Percentiles rank a stretch among this genome's conserved stretches.
These are phyloP conservation scores for Leptarthrus brevirostris DNA, from an alignment of 2,888 invertebrate species.

Conservation along the genomic window DNA sequence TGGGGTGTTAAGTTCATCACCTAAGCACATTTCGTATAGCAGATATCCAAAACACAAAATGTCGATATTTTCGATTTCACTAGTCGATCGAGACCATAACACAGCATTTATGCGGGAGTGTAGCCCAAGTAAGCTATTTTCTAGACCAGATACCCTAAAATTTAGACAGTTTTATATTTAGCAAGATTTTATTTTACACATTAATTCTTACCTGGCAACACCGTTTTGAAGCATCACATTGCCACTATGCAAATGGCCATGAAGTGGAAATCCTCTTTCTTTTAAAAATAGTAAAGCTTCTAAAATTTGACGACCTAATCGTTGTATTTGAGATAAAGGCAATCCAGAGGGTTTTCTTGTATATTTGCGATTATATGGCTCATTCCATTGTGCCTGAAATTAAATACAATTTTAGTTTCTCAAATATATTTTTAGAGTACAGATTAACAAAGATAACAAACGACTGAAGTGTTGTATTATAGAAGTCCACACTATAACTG, in stretches of 20 bases:
- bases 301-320: constrained; percentile 87
- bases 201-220: constrained; percentile 77
- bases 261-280: constrained; percentile 88
- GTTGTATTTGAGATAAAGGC: constrained; percentile 83
- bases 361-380: constrained; percentile 83
- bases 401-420: too few relatives aligned
- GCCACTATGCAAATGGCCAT: constrained; percentile 88
- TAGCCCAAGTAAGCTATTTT: constrained; percentile 85
- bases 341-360: constrained; percentile 76
- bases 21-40: constrained; percentile 92
- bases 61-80: constrained; percentile 71
- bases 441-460: too few relatives aligned
- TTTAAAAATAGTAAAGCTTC: constrained; percentile 87
- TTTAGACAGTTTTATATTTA: constrained; percentile 19
- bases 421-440: too few relatives aligned
- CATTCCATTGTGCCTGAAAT: constrained; percentile 80
- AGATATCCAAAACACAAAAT: constrained; percentile 83
- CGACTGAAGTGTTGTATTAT: too few relatives aligned
- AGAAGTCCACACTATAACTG: too few relatives aligned
- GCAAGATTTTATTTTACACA: too few relatives aligned
- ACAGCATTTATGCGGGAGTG: constrained; percentile 70
- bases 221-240: constrained; percentile 94
- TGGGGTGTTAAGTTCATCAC: constrained; percentile 81
- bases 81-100: constrained; percentile 68
- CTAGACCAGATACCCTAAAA: constrained; percentile 83